Evolutionary conservation across 2,888 invertebrate species (phyloP), one percentile per base, ranked within the genome.

Genomic region (Diplolepis rosae): DNA sequence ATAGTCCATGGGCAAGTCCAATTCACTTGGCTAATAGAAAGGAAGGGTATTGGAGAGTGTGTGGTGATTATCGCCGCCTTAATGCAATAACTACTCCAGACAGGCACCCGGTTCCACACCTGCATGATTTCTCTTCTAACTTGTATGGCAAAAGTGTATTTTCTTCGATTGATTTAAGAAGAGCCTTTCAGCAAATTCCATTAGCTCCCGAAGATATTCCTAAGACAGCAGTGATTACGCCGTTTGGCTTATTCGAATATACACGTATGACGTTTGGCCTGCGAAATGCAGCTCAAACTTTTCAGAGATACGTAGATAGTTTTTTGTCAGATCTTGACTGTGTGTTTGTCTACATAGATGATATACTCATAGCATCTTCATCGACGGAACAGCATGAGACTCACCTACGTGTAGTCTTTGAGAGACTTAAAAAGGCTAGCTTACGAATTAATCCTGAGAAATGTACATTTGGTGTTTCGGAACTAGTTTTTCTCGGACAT

Each of bases 261-360:
- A 4, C 13, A 7, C 66, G 48, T 1, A 73, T 70, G 69, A 73
- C 78, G 0, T 84, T 82, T 24, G 84, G 82, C 1, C 56, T 84
- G 3, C 70, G 77, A 4, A 72, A 77, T 39, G 76, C 56, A 28
- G 74, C 66, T 35, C 39, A 70, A 68, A 70, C 69, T 1, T 72
- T 75, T 7, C 86, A 89, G 67, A 78, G 86, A 2, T 88, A 88
- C 39, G 84, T 89, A 13, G 84, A 88, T 52, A 80, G 80, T 13
- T 79, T 80, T 2, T 32, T 80, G 0, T 71, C 79, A 2, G 84
- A 82, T 4, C 61, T 85, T 0, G 85, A 85, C 22, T 85, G 88
- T 70, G 72, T 71, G 42, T 79, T 81, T 68, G 61, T 75, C 0
- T 89, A 87, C 67, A 65, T 89, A 0, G 87, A 89, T 39, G 87